Percentiles rank a stretch among this genome's conserved stretches.
These are phyloP conservation scores for Sebastes wilsoni DNA, from an alignment of 2,797 vertebrate genomes.

Conservation along the genomic window DNA sequence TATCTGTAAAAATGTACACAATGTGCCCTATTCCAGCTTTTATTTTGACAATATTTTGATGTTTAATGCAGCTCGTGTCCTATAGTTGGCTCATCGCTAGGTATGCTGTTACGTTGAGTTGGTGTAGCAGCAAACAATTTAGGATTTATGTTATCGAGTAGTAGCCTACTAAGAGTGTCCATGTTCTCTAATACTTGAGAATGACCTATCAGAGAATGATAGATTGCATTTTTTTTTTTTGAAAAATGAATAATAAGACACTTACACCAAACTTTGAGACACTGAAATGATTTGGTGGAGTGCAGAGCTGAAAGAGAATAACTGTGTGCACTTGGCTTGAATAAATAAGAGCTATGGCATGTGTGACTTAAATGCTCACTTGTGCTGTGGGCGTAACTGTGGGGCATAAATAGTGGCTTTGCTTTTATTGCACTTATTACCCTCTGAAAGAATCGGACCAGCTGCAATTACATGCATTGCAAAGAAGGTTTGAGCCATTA, in stretches of 20 bases:
- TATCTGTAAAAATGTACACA: background rate
- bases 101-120: background rate
- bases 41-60: background rate
- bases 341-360: background rate
- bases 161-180: background rate
- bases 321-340: constrained; percentile 22
- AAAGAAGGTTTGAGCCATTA: constrained; percentile 26
- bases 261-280: constrained; percentile 13
- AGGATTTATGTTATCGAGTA: constrained; percentile 28
- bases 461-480: background rate
- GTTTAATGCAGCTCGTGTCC: background rate
- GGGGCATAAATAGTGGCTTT: constrained; percentile 9
- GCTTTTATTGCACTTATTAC: constrained; percentile 17
- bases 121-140: constrained; percentile 5
- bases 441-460: background rate
- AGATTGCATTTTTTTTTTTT: background rate
- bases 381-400: background rate
- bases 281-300: constrained; percentile 10
- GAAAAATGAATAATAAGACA: constrained; percentile 13
- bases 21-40: background rate
- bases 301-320: constrained; percentile 12
- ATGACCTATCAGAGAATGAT: constrained; percentile 35
- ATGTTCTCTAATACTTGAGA: constrained; percentile 6
- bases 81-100: background rate
- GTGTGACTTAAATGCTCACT: constrained; percentile 8